Percentiles rank a stretch among this genome's conserved stretches.
These are phyloP conservation scores for Orientallactaga sibirica DNA, from an alignment of 2,797 vertebrate species.

Conservation along the genomic window DNA sequence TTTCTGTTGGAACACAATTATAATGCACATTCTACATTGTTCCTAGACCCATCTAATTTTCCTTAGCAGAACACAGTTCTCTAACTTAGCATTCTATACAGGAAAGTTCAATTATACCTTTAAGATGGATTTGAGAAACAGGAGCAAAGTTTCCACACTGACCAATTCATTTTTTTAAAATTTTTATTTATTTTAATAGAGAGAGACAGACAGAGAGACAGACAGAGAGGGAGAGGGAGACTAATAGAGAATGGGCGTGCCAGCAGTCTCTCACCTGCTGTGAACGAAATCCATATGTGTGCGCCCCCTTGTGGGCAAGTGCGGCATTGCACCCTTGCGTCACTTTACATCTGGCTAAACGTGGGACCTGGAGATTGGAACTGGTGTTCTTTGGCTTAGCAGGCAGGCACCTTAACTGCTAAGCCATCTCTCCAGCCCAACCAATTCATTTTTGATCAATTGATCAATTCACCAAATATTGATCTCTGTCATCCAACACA, in stretches of 20 bases:
- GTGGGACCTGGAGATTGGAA: no score
- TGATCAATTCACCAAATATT: background rate
- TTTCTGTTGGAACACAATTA: background rate
- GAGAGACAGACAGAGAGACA: no score
- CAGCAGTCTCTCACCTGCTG: no score
- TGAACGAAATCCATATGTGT: no score
- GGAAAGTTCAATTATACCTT: background rate
- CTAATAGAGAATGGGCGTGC: no score
- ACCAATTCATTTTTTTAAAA: background rate
- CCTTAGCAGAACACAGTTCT: background rate
- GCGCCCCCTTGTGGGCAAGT: no score
- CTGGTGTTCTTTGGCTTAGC: no score
- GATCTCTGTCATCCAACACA: background rate
- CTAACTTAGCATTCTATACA: background rate
- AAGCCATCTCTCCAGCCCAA: background rate
- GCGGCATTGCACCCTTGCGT: no score
- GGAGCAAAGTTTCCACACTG: background rate
- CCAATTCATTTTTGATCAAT: background rate
- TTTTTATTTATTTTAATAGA: no score
- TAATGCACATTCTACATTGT: background rate
- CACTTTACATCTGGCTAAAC: no score
- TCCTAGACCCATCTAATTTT: constrained; percentile 17
- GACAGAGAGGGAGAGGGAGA: no score
- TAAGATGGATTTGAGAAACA: background rate
- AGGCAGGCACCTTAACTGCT: no score